Percentiles rank a stretch among this genome's conserved stretches.
phyloP scores from a whole-genome alignment of 2,888 invertebrate species.

The Helleia helle region DNA sequence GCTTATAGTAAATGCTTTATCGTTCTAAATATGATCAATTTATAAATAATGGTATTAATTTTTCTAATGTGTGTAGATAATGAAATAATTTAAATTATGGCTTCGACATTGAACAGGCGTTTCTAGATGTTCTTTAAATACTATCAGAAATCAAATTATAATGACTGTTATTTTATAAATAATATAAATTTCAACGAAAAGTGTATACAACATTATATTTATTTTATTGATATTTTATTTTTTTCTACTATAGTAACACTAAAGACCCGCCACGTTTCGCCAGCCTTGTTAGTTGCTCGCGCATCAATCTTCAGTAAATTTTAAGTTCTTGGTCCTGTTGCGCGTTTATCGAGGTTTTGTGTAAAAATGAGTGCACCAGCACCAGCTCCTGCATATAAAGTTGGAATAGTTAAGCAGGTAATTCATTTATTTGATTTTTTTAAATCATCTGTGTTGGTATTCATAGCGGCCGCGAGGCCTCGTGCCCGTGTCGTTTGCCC shows the following conservation, averaged over 20 bases:
- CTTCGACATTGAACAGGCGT: no score
- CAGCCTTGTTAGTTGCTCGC: slow-evolving; percentile 41
- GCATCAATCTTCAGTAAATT: slow-evolving; percentile 42
- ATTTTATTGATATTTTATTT: slow-evolving; percentile 10
- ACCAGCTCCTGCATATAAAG: slow-evolving; percentile 51
- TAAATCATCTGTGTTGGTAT: slow-evolving; percentile 26
- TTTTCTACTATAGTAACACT: slow-evolving; percentile 47
- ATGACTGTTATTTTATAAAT: no score
- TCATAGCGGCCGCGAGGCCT: slow-evolving; percentile 33
- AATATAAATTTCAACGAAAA: no score
- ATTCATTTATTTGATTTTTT: slow-evolving; percentile 33
- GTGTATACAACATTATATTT: no score
- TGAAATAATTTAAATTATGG: no score
- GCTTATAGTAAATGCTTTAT: no score
- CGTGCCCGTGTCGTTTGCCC: slow-evolving; percentile 57
- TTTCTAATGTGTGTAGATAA: no score
- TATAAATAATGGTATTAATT: no score
- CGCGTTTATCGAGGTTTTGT: slow-evolving; percentile 32
- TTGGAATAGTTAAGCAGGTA: slow-evolving; percentile 67
- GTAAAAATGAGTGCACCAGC: slow-evolving; percentile 60
- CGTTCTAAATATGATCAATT: no score
- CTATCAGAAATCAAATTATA: no score
- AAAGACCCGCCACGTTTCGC: slow-evolving; percentile 62
- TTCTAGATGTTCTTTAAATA: no score
- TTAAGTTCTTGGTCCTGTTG: slow-evolving; percentile 30